Conservation (phyloP, 2,888 invertebrate species). For the Darwinula stevensoni region DNA sequence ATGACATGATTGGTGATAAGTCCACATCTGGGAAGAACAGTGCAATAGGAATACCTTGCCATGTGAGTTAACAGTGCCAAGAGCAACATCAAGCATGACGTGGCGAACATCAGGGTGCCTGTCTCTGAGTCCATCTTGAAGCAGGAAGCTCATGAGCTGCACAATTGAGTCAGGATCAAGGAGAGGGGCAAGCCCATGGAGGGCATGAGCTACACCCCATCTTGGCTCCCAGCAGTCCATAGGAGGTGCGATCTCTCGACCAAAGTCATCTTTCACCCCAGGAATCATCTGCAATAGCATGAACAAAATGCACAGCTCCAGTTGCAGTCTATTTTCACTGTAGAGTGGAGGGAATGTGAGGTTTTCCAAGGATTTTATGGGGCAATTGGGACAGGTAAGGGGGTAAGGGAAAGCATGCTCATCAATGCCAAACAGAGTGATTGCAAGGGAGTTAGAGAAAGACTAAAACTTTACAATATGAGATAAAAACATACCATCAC, state of each 20-base stretch:
- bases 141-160: constrained; percentile 30
- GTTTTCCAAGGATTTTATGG: too few relatives aligned
- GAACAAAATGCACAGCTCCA: constrained; percentile 4
- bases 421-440: too few relatives aligned
- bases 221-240: constrained; percentile 73
- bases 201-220: constrained; percentile 54
- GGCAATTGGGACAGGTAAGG: too few relatives aligned
- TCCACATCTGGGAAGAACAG: too few relatives aligned
- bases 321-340: background rate
- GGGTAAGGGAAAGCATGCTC: too few relatives aligned
- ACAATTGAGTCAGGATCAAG: constrained; percentile 34
- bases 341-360: too few relatives aligned
- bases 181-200: constrained; percentile 45
- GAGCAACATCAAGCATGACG: constrained; percentile 78
- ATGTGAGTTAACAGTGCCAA: constrained; percentile 64
- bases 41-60: constrained; percentile 44
- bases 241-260: constrained; percentile 50
- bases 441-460: too few relatives aligned
- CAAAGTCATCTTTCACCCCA: constrained; percentile 64
- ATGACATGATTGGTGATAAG: too few relatives aligned
- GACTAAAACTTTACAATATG: too few relatives aligned
- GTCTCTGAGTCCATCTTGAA: constrained; percentile 59
- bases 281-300: constrained; percentile 32
- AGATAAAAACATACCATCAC: too few relatives aligned
- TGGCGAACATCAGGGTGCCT: constrained; percentile 38